Base-by-base conservation (phyloP, 1,140 invertebrate genomes). In the Trigoniulus corallinus region DNA sequence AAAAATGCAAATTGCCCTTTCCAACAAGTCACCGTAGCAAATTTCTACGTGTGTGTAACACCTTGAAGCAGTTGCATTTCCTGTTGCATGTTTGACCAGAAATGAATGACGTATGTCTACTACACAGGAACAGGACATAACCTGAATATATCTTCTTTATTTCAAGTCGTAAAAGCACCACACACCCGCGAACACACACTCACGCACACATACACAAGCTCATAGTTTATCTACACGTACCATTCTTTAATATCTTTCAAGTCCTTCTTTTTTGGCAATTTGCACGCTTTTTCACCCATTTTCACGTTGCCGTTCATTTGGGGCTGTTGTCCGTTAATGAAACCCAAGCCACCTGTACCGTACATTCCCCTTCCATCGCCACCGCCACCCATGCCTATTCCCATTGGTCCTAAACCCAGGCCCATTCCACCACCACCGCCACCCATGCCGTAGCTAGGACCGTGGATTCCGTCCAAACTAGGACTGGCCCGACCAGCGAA, bases 191-290 rank as follows among this genome's bases (percentile, higher is more conserved):
- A n/a, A n/a, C n/a, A n/a, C n/a, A n/a, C n/a, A n/a, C n/a, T n/a
- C n/a, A n/a, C n/a, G n/a, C n/a, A n/a, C n/a, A n/a, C n/a, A n/a
- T n/a, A n/a, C n/a, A n/a, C n/a, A n/a, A n/a, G n/a, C n/a, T n/a
- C n/a, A n/a, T n/a, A n/a, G n/a, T 39, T 37, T 34, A 27, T 43
- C 76, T 79, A 88, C 64, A 91, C 87, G 65, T 89, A 91, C 87
- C 87, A 91, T 69, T 91, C 87, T 75, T 89, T 91, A 56, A 91
- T 81, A 65, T 88, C 84, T 74, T 87, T 87, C 54, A 78, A 74
- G 70, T 84, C 79, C 60, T 82, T 71, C 64, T 83, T 82, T 65
- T 82, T 81, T 58, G 67, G 40, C 54, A 75, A 70, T 60, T 77
- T 73, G 24, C 60, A 57, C 55, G 54, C 53, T 62, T 70, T 67